These are phyloP conservation scores for Xanthorhoe designata DNA, from an alignment of 2,888 invertebrate species.

Conservation along the genomic window DNA sequence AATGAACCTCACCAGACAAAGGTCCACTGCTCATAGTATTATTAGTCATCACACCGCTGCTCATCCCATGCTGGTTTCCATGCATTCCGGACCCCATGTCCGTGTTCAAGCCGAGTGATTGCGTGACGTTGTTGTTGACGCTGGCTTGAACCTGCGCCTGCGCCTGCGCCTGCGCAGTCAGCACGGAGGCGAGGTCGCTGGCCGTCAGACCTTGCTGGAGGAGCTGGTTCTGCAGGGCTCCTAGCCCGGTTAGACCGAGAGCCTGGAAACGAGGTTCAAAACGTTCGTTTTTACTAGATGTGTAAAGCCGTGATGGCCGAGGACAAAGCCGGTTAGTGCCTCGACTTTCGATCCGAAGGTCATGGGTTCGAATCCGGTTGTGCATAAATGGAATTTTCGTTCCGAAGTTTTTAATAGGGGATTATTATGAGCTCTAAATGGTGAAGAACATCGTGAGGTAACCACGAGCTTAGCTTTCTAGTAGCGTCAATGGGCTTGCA, in stretches of 20 bases:
- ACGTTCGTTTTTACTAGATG: too few species aligned
- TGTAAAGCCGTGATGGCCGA: too few species aligned
- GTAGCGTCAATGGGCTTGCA: too few species aligned
- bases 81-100: constrained; percentile 60
- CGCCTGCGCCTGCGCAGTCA: constrained; percentile 65
- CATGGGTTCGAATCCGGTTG: too few species aligned
- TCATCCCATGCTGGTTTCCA: constrained; percentile 50
- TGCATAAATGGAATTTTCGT: too few species aligned
- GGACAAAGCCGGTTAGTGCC: too few species aligned
- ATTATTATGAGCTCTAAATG: too few species aligned
- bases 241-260: constrained; percentile 74
- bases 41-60: constrained; percentile 61
- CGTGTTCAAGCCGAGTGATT: constrained; percentile 56
- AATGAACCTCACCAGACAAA: constrained; percentile 62
- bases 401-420: too few species aligned
- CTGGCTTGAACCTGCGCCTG: constrained; percentile 49
- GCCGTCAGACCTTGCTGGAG: constrained; percentile 81
- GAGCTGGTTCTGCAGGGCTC: constrained; percentile 79
- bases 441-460: too few species aligned
- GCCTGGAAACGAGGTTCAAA: constrained; percentile 74
- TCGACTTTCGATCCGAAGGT: too few species aligned
- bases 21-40: constrained; percentile 71
- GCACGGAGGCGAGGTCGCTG: constrained; percentile 72
- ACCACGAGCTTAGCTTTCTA: too few species aligned
- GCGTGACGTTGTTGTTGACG: constrained; percentile 65